phyloP scores from a whole-genome alignment of 2,797 vertebrate genomes.

The Thripadectes ignobilis region DNA sequence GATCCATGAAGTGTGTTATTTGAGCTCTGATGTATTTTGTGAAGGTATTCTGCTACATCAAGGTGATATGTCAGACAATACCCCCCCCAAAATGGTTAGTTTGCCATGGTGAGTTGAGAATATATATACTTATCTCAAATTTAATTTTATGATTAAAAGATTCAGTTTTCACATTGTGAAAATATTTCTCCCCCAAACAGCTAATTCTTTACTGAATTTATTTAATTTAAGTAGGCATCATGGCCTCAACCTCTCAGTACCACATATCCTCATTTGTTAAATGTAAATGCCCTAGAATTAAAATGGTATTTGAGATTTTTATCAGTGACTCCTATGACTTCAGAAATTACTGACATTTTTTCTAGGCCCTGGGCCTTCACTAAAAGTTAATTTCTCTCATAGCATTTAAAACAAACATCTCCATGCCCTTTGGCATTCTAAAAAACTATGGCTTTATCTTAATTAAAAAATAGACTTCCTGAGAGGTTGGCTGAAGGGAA shows the following conservation, averaged over 20 bases:
- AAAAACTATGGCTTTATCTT: neutral
- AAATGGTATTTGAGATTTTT: neutral
- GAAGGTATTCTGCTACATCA: constrained; percentile 52
- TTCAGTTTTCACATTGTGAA: neutral
- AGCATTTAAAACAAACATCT: neutral
- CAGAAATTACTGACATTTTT: neutral
- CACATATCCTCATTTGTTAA: neutral
- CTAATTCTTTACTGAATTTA: neutral
- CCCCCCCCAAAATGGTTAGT: neutral
- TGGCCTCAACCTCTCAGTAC: neutral
- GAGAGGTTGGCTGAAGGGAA: neutral
- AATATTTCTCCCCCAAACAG: neutral
- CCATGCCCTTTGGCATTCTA: neutral
- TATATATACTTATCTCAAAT: neutral
- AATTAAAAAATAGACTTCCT: neutral
- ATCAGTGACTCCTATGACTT: neutral
- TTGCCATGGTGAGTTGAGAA: neutral
- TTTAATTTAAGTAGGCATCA: neutral
- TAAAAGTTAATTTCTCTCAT: neutral
- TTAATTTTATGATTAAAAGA: neutral
- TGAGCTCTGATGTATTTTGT: neutral
- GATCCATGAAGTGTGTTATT: neutral
- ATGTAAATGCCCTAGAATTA: neutral
- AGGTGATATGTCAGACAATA: neutral
- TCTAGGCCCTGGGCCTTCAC: neutral